phyloP scores from a whole-genome alignment of 2,113 vertebrate genomes.

The Grammomys dolichurus region DNA sequence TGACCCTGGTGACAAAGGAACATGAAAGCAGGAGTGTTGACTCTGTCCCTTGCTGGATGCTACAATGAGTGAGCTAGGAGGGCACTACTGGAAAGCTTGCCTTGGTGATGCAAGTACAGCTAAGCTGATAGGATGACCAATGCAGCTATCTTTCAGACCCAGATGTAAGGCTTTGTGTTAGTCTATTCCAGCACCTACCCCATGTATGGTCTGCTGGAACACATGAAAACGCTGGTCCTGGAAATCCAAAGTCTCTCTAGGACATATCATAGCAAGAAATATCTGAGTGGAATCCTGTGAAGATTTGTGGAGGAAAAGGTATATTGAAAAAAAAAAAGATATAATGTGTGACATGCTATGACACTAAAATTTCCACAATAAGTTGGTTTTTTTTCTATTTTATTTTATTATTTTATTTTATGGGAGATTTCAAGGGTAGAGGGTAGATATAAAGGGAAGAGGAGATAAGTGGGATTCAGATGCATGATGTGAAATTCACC shows the following conservation, averaged over 20 bases:
- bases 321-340: neutral
- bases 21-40: neutral
- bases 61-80: neutral
- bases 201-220: neutral
- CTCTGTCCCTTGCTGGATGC: neutral
- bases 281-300: neutral
- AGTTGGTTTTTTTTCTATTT: neutral
- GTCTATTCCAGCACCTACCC: neutral
- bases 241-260: neutral
- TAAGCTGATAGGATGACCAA: neutral
- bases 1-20: neutral
- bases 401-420: neutral
- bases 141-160: neutral
- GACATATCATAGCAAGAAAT: neutral
- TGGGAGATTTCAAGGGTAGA: neutral
- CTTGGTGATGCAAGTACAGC: neutral
- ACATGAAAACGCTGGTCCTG: neutral
- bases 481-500: neutral
- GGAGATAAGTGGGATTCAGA: neutral
- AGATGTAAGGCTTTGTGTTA: neutral
- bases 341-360: neutral
- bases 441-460: neutral
- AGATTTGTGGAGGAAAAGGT: neutral
- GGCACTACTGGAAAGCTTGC: neutral
- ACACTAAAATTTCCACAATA: neutral